These are phyloP conservation scores for Hirtodrosophila confusa DNA, from an alignment of 2,888 invertebrate species.

Conservation along the genomic window DNA sequence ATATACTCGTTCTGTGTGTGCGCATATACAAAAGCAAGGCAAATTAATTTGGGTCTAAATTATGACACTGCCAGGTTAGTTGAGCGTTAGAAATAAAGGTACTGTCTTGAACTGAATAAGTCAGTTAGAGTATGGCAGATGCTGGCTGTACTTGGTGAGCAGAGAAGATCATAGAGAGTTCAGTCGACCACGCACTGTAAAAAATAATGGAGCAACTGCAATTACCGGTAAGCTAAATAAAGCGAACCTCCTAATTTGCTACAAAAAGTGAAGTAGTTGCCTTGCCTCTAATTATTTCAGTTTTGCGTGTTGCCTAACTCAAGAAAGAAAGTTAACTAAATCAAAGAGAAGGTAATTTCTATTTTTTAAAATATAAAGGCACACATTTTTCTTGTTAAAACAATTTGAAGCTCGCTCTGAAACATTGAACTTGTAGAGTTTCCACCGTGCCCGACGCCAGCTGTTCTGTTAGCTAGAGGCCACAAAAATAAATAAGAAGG, in stretches of 20 bases:
- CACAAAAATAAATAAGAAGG: slow-evolving; percentile 44
- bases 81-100: slow-evolving; percentile 11
- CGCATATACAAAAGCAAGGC: slow-evolving; percentile 19
- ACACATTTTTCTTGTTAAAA: not conserved
- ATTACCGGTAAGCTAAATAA: too few species aligned
- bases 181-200: not conserved
- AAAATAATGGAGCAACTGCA: too few species aligned
- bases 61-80: slow-evolving; percentile 45
- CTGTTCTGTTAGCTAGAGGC: slow-evolving; percentile 22
- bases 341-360: slow-evolving; percentile 29
- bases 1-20: slow-evolving; percentile 3
- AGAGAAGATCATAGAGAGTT: not conserved
- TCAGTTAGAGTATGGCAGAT: not conserved
- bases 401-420: slow-evolving; percentile 17
- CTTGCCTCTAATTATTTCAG: too few species aligned
- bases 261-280: too few species aligned
- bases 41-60: slow-evolving; percentile 59
- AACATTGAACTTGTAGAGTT: slow-evolving; percentile 33
- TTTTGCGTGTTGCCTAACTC: too few species aligned
- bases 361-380: not conserved
- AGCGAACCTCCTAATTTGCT: too few species aligned
- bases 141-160: not conserved
- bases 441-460: slow-evolving; percentile 10
- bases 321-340: not conserved
- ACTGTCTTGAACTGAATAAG: not conserved